Evolutionary conservation across 2,888 invertebrate species (phyloP).

Genomic region (Mythimna albipuncta): DNA sequence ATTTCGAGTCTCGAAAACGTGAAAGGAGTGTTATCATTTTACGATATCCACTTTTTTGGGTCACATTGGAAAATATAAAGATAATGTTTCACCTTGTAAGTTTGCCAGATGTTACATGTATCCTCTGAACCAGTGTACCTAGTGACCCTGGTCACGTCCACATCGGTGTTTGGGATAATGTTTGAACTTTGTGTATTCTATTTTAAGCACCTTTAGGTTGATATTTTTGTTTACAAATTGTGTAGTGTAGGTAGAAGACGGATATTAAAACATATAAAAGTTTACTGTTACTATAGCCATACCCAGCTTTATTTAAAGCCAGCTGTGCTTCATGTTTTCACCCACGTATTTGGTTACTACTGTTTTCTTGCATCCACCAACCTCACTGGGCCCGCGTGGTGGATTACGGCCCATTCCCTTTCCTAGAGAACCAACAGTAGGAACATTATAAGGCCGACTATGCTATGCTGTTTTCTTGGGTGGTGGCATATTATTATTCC

Average conservation of each 20-base stretch:
- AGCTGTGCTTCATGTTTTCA: too few relatives aligned
- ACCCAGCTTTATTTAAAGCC: neutral
- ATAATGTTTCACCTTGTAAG: conserved; percentile 60
- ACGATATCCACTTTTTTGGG: conserved; percentile 47
- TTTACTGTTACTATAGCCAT: neutral
- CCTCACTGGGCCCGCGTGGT: too few relatives aligned
- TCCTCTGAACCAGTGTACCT: conserved; percentile 43
- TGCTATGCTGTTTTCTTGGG: too few relatives aligned
- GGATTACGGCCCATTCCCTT: too few relatives aligned
- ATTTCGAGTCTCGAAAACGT: conserved; percentile 40
- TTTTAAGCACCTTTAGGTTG: conserved; percentile 33
- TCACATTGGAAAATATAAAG: conserved; percentile 47
- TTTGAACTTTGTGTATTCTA: conserved; percentile 46
- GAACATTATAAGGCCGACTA: too few relatives aligned
- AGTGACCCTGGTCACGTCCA: conserved; percentile 62
- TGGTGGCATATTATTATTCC: too few relatives aligned
- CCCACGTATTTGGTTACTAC: too few relatives aligned
- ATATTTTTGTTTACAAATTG: conserved; percentile 27
- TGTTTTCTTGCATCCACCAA: too few relatives aligned
- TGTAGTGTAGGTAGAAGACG: neutral
- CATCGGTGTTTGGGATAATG: conserved; percentile 52
- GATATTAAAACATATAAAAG: neutral
- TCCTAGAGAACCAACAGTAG: too few relatives aligned
- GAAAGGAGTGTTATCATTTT: conserved; percentile 42
- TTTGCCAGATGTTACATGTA: conserved; percentile 60